These are phyloP conservation scores for Cacatua alba DNA, from an alignment of 2,113 vertebrate species.

Conservation along the genomic window DNA sequence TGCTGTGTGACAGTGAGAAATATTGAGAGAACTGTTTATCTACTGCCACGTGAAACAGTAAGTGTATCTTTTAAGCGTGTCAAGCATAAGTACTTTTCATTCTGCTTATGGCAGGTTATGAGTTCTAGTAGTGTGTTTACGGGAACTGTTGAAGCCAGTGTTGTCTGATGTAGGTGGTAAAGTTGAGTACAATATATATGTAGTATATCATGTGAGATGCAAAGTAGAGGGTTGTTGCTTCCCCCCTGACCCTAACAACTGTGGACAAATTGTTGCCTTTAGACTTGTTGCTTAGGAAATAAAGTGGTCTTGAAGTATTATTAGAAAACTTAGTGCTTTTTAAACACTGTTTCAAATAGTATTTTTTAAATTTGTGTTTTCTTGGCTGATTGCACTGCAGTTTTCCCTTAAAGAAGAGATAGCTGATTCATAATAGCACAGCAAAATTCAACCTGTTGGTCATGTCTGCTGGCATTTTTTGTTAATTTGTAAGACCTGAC, in stretches of 20 bases:
- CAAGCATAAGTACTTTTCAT: slow-evolving; percentile 45
- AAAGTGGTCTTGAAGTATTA: not conserved
- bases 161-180: not conserved
- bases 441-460: not conserved
- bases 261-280: not conserved
- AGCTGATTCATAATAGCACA: not conserved
- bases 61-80: slow-evolving; percentile 37
- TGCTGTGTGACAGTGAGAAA: slow-evolving; percentile 94
- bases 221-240: not conserved
- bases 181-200: not conserved
- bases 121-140: not conserved
- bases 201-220: not conserved
- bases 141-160: not conserved
- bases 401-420: not conserved
- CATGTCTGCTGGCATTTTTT: not conserved
- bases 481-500: not conserved
- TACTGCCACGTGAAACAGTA: slow-evolving; percentile 92
- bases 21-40: slow-evolving; percentile 91
- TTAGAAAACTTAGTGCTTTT: not conserved
- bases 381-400: not conserved
- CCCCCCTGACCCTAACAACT: not conserved
- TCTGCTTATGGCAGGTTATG: slow-evolving; percentile 10
- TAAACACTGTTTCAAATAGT: not conserved
- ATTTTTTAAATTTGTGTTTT: not conserved
- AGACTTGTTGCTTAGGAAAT: not conserved